Base-by-base conservation (phyloP, 2,797 vertebrate species). In the Yasuhikotakia modesta region DNA sequence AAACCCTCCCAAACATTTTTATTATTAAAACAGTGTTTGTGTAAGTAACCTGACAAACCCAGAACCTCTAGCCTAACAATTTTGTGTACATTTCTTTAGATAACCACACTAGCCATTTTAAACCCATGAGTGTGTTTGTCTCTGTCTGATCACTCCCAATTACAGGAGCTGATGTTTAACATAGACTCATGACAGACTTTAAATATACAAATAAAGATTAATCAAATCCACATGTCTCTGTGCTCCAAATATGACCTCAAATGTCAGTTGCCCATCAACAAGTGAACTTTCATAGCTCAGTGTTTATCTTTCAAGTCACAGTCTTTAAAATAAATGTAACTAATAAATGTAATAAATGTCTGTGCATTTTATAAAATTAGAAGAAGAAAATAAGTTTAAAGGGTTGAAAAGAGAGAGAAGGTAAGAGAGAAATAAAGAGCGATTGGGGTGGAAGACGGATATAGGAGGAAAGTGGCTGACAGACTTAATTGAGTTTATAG, bases 401-500 rank as follows among this genome's bases (percentile, higher is more conserved):
- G 19, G 19, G 27, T 7, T 17, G 3, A 58, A 21, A 30, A 27
- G 17, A 27, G 27, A 27, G 27, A 27, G 27, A 27, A 27, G 27
- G 27, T 2, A 27, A 27, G 46, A 55, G 35, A 61, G 7, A 14
- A 66, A 27, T 27, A 60, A 65, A 50, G 35, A n/a, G 64, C 30
- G 48, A 63, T 63, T 73, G 14, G 24, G n/a, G 61, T 55, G 79
- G 21, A 35, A 65, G 72, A 79, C 39, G 45, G 65, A 83, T 80
- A 80, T 70, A 46, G 67, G 35, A 71, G 83, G 73, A 80, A 78
- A 39, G 65, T 64, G 45, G 77, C 76, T 81, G 78, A 82, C 76
- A 67, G 84, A 75, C 80, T 81, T 79, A 78, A 82, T 80, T 85
- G 80, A 82, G 76, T 82, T 84, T 82, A 81, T 55, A 83, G 78